Evolutionary conservation across 2,888 invertebrate species (phyloP).

Genomic region (Cephus sareptanus): DNA sequence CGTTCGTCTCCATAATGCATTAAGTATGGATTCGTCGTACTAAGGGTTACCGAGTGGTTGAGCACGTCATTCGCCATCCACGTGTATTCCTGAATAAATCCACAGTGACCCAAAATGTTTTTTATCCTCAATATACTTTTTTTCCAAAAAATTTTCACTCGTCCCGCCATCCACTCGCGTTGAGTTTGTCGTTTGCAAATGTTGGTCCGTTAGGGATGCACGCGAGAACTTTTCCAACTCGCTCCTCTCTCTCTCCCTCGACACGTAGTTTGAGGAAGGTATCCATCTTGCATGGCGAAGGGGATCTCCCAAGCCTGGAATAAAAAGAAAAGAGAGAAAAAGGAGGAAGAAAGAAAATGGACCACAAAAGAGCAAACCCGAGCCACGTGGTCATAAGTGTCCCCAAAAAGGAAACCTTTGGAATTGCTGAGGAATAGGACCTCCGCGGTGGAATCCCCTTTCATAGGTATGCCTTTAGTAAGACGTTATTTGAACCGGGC

Average conservation of each 20-base stretch:
- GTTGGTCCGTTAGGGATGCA: not conserved
- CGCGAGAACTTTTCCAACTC: not conserved
- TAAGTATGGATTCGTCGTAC: not conserved
- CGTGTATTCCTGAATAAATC: not conserved
- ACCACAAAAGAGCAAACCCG: slow-evolving; percentile 25
- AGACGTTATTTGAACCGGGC: slow-evolving; percentile 55
- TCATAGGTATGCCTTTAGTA: slow-evolving; percentile 28
- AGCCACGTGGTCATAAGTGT: slow-evolving; percentile 46
- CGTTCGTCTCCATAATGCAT: not conserved
- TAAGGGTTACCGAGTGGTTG: not conserved
- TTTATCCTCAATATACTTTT: not conserved
- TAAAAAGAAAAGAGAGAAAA: not conserved
- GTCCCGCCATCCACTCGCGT: not conserved
- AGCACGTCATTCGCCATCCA: not conserved
- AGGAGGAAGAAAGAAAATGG: slow-evolving; percentile 3
- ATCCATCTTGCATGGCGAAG: not conserved
- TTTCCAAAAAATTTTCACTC: not conserved
- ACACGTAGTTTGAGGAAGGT: not conserved
- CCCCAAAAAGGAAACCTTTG: slow-evolving; percentile 39
- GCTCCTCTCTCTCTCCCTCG: not conserved
- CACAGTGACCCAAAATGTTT: not conserved
- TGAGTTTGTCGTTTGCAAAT: not conserved
- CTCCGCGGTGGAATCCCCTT: slow-evolving; percentile 22
- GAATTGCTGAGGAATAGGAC: slow-evolving; percentile 45
- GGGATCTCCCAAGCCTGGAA: not conserved